Evolutionary conservation across 2,113 vertebrate species (phyloP), one percentile per base, ranked within the genome.

Genomic region (Neotoma lepida): DNA sequence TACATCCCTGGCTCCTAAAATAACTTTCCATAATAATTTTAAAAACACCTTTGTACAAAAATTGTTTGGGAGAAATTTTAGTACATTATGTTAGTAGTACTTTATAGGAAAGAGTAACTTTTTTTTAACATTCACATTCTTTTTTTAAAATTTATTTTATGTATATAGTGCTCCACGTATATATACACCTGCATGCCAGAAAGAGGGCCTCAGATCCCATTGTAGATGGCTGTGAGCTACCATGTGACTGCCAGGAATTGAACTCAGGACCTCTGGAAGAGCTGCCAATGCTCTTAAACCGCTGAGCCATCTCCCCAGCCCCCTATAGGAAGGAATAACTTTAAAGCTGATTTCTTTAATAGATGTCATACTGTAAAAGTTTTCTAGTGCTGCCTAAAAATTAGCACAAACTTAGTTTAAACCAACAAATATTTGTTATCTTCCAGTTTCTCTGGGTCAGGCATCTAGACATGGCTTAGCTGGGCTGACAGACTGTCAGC

Each of bases 261-360:
- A 51, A 51, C 51, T 51, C 51, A 51, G 51, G 51, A 51, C 51
- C 51, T 51, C 12, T 51, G 14, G 51, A 51, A 51, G 14, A 51
- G 51, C 51, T 51, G 51, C 51, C 51, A 51, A 14, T 51, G 51
- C 51, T 51, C 51, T 51, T 51, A 51, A 51, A 51, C 51, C 51
- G 14, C 51, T 51, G 51, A 51, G 51, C 51, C 51, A 14, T 51
- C 51, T 51, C 51, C 51, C 51, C 51, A 51, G 51, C 51, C 51
- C 10, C 51, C 12, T 61, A n/a, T 77, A 84, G 61, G 9, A 10
- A 84, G 9, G 39, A 84, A 88, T 84, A 76, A 88, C 46, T 91
- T 46, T 81, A 35, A 88, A 74, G 71, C 54, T 94, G 30, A 86
- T 81, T 74, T 88, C 41, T 91, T 87, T 82, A 30, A 91, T n/a